Percentiles rank a stretch among this genome's conserved stretches.
Conservation (phyloP, 2,797 vertebrate species). For the Pelochelys cantorii region DNA sequence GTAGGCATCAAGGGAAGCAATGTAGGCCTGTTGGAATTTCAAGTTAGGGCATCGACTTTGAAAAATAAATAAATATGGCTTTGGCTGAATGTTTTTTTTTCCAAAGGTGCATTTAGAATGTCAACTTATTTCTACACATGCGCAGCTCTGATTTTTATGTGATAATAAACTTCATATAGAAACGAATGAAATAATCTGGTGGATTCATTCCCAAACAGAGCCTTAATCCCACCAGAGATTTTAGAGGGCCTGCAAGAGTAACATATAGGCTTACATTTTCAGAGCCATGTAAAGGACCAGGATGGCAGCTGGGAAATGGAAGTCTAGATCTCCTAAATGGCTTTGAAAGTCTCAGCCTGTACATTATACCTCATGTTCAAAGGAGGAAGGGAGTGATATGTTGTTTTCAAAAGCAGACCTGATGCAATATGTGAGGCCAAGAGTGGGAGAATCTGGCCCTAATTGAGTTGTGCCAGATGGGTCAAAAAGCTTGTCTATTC, state of each 20-base stretch:
- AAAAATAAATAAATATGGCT: no score
- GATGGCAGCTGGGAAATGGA: background rate
- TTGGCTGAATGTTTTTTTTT: background rate
- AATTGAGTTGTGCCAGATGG: background rate
- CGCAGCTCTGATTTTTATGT: background rate
- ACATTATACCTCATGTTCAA: background rate
- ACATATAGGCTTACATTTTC: background rate
- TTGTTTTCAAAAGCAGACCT: background rate
- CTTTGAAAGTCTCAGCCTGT: background rate
- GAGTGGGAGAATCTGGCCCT: background rate
- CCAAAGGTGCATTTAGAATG: constrained; percentile 1
- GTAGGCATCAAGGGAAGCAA: background rate
- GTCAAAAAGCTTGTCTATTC: background rate
- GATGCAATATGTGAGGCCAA: background rate
- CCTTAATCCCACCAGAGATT: background rate
- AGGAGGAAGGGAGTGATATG: background rate
- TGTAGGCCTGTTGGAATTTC: background rate
- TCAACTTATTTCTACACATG: background rate
- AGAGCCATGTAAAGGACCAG: background rate
- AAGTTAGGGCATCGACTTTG: background rate
- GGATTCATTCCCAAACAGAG: background rate
- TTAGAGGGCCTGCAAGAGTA: background rate
- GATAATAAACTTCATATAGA: background rate
- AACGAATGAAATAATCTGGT: background rate
- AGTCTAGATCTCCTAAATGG: background rate